Percentiles rank a stretch among this genome's conserved stretches.
Evolutionary conservation across 2,113 vertebrate genomes (phyloP).

Genomic region (Grus americana): DNA sequence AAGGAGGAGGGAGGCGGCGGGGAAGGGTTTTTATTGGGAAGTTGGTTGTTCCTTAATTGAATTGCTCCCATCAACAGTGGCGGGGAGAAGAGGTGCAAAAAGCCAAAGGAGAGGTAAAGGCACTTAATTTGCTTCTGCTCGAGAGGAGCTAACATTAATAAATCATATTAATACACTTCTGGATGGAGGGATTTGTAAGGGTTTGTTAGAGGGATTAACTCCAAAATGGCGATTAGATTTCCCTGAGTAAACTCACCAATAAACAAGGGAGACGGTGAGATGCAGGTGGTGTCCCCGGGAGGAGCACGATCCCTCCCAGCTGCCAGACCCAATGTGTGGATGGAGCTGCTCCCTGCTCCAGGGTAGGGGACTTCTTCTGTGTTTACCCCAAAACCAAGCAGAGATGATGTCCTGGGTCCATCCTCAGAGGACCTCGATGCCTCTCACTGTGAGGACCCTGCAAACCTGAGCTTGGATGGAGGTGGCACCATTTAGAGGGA

Average conservation of each 20-base stretch:
- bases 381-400: not conserved
- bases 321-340: not conserved
- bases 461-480: not conserved
- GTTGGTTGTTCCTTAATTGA: constrained; percentile 66
- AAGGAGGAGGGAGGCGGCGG: not conserved
- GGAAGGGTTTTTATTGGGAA: constrained; percentile 49
- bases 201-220: constrained; percentile 26
- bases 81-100: not conserved
- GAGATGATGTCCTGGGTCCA: too few species aligned
- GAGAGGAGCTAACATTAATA: constrained; percentile 52
- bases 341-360: accelerated
- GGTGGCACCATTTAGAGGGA: not conserved
- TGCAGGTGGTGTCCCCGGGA: not conserved
- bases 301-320: not conserved
- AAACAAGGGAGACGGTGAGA: not conserved
- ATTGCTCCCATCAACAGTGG: constrained; percentile 56
- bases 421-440: accelerated
- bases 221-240: constrained; percentile 19
- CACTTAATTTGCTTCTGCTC: not conserved
- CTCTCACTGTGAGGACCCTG: accelerated
- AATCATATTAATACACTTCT: constrained; percentile 38
- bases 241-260: not conserved
- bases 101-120: not conserved
- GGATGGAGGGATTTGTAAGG: constrained; percentile 14
- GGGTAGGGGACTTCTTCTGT: not conserved